Conservation (phyloP, 2,797 vertebrate species). For the Macroramphosus scolopax region DNA sequence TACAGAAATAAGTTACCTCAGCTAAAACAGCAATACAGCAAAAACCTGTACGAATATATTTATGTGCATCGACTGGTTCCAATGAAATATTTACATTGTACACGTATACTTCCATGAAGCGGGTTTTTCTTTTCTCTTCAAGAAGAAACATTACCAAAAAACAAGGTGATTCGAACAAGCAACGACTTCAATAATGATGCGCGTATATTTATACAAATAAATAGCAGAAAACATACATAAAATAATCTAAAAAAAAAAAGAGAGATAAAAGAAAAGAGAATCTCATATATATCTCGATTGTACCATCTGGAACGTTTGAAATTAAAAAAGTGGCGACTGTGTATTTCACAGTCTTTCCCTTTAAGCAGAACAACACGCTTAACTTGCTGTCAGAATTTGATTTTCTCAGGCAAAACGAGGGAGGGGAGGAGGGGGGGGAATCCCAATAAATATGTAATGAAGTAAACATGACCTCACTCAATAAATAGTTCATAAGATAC, state of each 20-base stretch:
- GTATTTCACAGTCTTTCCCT: slow-evolving; percentile 66
- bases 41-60: slow-evolving; percentile 96
- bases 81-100: slow-evolving; percentile 98
- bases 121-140: slow-evolving; percentile 76
- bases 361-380: slow-evolving; percentile 67
- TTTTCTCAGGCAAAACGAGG: slow-evolving; percentile 77
- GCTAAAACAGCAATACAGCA: slow-evolving; percentile 93
- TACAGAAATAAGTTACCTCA: slow-evolving; percentile 90
- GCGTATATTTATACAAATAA: slow-evolving; percentile 85
- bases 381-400: slow-evolving; percentile 77
- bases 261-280: slow-evolving; percentile 68
- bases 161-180: slow-evolving; percentile 89
- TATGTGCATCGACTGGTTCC: slow-evolving; percentile 88
- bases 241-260: slow-evolving; percentile 75
- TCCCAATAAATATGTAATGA: slow-evolving; percentile 98
- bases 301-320: slow-evolving; percentile 72
- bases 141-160: slow-evolving; percentile 81
- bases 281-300: slow-evolving; percentile 81
- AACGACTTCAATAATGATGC: slow-evolving; percentile 82
- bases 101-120: slow-evolving; percentile 82
- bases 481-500: slow-evolving; percentile 88
- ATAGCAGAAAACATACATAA: slow-evolving; percentile 81
- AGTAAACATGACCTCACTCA: slow-evolving; percentile 94
- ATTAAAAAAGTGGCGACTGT: slow-evolving; percentile 55
- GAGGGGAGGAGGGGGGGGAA: slow-evolving; percentile 75